Evolutionary conservation across 2,113 vertebrate genomes (phyloP), one percentile per base, ranked within the genome.

Genomic region (Oncorhynchus keta): DNA sequence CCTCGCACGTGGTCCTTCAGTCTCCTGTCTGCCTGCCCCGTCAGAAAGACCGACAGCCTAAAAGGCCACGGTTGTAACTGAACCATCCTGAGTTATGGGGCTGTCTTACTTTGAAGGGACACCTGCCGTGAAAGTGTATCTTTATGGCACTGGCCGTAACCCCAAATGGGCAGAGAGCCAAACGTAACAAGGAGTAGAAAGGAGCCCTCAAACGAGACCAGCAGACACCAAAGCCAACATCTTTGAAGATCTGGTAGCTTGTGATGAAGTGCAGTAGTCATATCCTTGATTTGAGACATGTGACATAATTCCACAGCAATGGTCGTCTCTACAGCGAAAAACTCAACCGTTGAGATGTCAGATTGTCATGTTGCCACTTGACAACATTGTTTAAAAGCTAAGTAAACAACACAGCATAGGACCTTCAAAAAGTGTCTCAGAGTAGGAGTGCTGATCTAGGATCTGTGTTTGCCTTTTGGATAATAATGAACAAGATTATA

Each of bases 191-290:
- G 57, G 22, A 59, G 35, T 35, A 35, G 6, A 35, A 35, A 35
- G 35, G 49, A 45, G 9, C 9, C 39, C 39, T 45, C 39, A 79
- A 70, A 68, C 55, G 71, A 79, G 39, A 1, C 28, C 51, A 1
- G n/a, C 20, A 48, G 3, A 66, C 66, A 22, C 57, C 32, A 55
- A 77, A 72, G 71, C 73, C 45, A 14, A 78, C 75, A 55, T 65
- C 70, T 87, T 84, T 84, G 77, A 88, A 80, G 84, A 70, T 20
- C 30, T 1, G 1, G 4, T 55, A 68, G 79, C 77, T 67, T 77
- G 78, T 81, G 81, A 83, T 79, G 70, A 35, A 79, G 72, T 5
- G 39, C 18, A 70, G 74, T 70, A 18, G 51, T 55, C 14, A 45
- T 11, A 45, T 45, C 9, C 9, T 45, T 45, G 39, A 45, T 45